A percentile compares a stretch with the other conserved stretches of the same genome.
phyloP scores from a whole-genome alignment of 53 echinoderm and acorn worm species.

The Antedon mediterranea region DNA sequence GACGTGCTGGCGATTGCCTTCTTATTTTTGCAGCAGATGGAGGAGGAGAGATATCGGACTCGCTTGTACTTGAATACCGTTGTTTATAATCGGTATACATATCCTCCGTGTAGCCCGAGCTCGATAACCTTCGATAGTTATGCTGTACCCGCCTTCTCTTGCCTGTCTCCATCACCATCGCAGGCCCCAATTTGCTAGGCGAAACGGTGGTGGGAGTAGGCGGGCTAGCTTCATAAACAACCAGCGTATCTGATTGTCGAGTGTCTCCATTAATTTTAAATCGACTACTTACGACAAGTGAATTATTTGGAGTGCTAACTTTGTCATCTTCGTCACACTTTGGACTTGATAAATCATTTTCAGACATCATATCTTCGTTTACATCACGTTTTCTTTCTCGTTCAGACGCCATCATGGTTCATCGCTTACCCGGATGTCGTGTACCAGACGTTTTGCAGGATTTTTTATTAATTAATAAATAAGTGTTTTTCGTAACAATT shows the following conservation, averaged over 20 bases:
- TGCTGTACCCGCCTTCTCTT: conserved; percentile 80
- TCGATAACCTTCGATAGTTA: conserved; percentile 87
- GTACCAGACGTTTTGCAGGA: background rate
- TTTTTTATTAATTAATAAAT: no score
- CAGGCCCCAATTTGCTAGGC: background rate
- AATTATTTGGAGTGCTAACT: background rate
- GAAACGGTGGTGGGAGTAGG: background rate
- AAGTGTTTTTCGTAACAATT: no score
- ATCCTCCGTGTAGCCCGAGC: conserved; percentile 90
- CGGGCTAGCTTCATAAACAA: background rate
- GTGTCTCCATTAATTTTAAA: background rate
- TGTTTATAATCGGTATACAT: conserved; percentile 70
- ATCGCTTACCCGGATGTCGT: background rate
- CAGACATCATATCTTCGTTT: background rate
- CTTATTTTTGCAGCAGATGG: conserved; percentile 27
- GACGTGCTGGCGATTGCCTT: conserved; percentile 11
- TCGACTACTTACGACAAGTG: background rate
- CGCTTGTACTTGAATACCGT: conserved; percentile 75
- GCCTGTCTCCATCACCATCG: conserved; percentile 26
- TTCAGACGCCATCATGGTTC: background rate
- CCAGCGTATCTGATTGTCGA: background rate
- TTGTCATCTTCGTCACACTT: background rate
- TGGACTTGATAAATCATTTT: background rate
- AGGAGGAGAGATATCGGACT: conserved; percentile 60
- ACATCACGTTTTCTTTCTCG: background rate